Base-by-base conservation (phyloP, 2,113 vertebrate species). In the Empidonax alnorum region DNA sequence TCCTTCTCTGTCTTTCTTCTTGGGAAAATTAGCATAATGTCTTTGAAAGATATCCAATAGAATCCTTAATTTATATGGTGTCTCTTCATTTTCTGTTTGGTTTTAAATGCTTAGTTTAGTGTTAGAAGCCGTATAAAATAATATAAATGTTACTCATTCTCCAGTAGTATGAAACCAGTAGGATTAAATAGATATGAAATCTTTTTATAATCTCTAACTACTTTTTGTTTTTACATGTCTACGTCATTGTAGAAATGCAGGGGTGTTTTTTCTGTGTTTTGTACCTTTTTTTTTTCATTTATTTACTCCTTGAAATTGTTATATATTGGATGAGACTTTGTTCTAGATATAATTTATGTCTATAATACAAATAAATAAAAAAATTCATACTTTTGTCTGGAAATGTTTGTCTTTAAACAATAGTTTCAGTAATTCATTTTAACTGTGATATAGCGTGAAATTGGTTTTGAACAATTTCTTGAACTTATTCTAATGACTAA, bases 1-100 rank as follows among this genome's bases (percentile, higher is more conserved):
- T 95, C 68, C 77, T 92, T 95, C 90, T 93, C 50, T 78, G 79
- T 94, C 91, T 95, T 71, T 91, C 46, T 71, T 80, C 78, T 37
- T n/a, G 24, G 59, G 35, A 77, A 93, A 90, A 96, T 95, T 90
- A 93, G 67, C 84, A 90, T 80, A 93, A 93, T 86, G 79, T 37
- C 55, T 92, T 80, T 86, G 72, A 93, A 93, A 87, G 75, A 59
- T 80, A 89, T 39, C 78, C 67, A 77, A 10, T 80, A 85, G 67
- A 91, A 96, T 88, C 31, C 73, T 83, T 92, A 88, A 88, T 90
- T 86, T 83, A 86, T 96, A 53, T 71, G 47, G n/a, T 37, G 33
- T 55, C 62, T 94, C 55, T 83, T 62, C 12, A 35, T 83, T 90
- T 94, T 94, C 75, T 91, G 9, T 39, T 87, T 87, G 18, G 8